Evolutionary conservation across 2,113 vertebrate species (phyloP), one percentile per base, ranked within the genome.

Genomic region (Zosterops japonicus): DNA sequence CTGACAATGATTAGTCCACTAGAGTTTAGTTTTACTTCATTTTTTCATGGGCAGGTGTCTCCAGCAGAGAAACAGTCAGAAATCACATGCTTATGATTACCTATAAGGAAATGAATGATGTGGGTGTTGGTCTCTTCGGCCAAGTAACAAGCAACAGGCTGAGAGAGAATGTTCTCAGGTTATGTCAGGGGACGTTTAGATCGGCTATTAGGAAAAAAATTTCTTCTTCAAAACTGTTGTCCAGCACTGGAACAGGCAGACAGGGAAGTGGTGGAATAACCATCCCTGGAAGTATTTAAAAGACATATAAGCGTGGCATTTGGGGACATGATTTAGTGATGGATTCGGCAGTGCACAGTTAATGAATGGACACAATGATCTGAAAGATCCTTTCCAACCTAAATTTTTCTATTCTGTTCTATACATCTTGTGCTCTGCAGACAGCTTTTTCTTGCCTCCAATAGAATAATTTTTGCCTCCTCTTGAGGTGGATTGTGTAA

Each of bases 21-120:
- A 69, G 41, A 83, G 46, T 87, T 80, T 79, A 53, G 25, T 36
- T 85, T 86, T 78, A 50, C 70, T 83, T 84, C 56, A 33, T 70
- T 92, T 93, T 67, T 52, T 90, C 19, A 19, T 59, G 24, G 9
- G 67, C 33, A 1, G 14, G 21, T 70, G 44, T 88, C 69, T 91
- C 65, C 56, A 78, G 47, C 33, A 64, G 35, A 36, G 56, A 53
- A 75, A 31, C 29, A 35, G 42, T 77, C 76, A 93, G 68, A 93
- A 90, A 81, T 70, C 60, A 19, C 9, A 9, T 33, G 13, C 60
- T 85, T 94, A 29, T 36, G 60, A 14, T 27, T 68, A 14, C 27
- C 22, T 55, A 24, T 47, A 61, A 56, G 47, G 25, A 75, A 35
- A 11, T 61, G 27, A 56, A n/a, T 1, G 0, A 36, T 24, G 35